A percentile compares a stretch with the other conserved stretches of the same genome.
These are phyloP conservation scores for Sphaerophoria rueppellii DNA, from an alignment of 2,888 invertebrate species.

Conservation along the genomic window DNA sequence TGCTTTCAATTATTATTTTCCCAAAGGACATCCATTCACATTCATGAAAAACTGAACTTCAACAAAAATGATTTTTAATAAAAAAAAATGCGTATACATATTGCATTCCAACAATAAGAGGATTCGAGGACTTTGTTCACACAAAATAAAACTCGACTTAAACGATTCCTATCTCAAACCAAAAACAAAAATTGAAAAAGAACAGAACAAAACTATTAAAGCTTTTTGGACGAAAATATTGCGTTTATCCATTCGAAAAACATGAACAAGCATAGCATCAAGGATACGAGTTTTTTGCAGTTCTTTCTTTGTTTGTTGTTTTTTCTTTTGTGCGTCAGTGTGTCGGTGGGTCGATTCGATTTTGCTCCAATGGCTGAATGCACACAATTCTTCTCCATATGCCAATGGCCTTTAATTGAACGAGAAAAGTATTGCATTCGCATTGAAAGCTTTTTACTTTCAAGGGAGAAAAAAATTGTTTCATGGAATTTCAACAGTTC, in stretches of 20 bases:
- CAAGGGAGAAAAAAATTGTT: conserved; percentile 7
- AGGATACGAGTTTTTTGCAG: conserved; percentile 11
- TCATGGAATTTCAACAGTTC: background rate
- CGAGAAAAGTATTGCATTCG: conserved; percentile 42
- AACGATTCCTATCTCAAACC: conserved; percentile 50
- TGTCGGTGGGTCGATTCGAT: conserved; percentile 5
- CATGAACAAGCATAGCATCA: conserved; percentile 8
- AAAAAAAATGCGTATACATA: conserved; percentile 18
- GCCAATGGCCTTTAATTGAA: conserved; percentile 62
- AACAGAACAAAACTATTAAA: background rate
- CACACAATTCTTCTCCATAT: conserved; percentile 4
- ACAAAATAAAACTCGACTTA: conserved; percentile 42
- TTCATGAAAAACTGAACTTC: background rate
- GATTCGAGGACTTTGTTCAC: conserved; percentile 8
- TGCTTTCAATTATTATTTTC: conserved; percentile 46
- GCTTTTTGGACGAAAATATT: conserved; percentile 32
- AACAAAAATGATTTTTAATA: background rate
- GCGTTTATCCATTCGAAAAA: conserved; percentile 32
- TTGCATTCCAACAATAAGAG: conserved; percentile 6
- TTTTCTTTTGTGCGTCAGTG: background rate
- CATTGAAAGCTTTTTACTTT: conserved; percentile 61
- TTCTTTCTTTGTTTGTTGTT: too few relatives aligned
- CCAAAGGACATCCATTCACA: background rate
- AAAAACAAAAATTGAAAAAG: background rate
- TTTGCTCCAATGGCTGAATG: background rate